Conservation (phyloP, 2,888 invertebrate species). For the Zygaena filipendulae region DNA sequence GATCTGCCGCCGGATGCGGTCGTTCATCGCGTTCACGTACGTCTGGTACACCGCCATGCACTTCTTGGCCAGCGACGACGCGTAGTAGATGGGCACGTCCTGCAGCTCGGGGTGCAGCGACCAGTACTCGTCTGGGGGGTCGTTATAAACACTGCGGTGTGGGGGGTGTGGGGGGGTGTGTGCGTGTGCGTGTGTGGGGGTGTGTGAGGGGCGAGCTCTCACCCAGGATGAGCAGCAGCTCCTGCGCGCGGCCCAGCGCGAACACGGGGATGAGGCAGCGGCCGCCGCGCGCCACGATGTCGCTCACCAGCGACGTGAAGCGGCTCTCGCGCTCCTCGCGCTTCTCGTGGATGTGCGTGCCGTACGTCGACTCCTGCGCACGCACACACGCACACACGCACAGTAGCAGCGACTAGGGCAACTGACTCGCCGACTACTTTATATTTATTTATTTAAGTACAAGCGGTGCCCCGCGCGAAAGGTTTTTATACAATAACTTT, state of each 20-base stretch:
- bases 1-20: conserved; percentile 94
- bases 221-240: conserved; percentile 89
- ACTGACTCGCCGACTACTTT: too few relatives aligned
- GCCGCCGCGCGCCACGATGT: conserved; percentile 97
- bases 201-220: conserved; percentile 9
- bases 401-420: too few relatives aligned
- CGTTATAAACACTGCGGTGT: too few relatives aligned
- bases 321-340: conserved; percentile 95
- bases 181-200: too few relatives aligned
- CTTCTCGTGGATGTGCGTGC: conserved; percentile 98
- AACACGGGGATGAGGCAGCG: conserved; percentile 98
- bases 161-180: too few relatives aligned
- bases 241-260: conserved; percentile 97
- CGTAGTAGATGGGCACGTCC: conserved; percentile 99
- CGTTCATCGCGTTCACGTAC: conserved; percentile 99
- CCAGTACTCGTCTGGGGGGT: conserved; percentile 97
- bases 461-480: too few relatives aligned
- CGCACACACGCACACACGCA: too few relatives aligned
- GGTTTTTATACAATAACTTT: too few relatives aligned
- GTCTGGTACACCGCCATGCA: conserved; percentile 99
- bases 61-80: conserved; percentile 98
- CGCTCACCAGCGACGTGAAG: conserved; percentile 92
- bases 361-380: conserved; percentile 98
- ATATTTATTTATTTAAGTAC: too few relatives aligned
- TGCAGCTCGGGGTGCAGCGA: conserved; percentile 96